Base-by-base conservation (phyloP, 2,797 vertebrate species). In the Gallinago nigripennis region DNA sequence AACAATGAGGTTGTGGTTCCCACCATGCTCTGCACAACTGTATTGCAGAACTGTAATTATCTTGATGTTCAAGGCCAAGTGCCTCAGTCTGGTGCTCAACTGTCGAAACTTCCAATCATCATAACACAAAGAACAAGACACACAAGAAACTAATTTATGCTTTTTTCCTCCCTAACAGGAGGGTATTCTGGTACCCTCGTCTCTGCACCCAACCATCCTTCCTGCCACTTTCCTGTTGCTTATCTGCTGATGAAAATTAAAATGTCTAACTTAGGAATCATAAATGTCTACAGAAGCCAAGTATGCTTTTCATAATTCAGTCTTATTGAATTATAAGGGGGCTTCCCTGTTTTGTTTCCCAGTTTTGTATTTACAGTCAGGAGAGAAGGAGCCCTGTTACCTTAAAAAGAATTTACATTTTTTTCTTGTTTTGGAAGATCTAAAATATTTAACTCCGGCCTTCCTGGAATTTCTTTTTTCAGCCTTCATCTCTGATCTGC, bases 1-100 rank as follows among this genome's bases (percentile, higher is more conserved):
- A 92, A 95, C 80, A 83, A 76, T 91, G 82, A 73, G 77, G 64
- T 11, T 19, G 94, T 64, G 75, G 86, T 90, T 86, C 95, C 96
- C 92, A 82, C 63, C 39, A 81, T 27, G 43, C 83, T 48, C 82
- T 13, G 43, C 82, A 95, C 91, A 75, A 90, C 76, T 81, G 83
- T 64, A 82, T 12, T 30, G 64, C 65, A 66, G 84, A 70, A 82
- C 35, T 85, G 56, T 78, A 82, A 96, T 96, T 88, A 70, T 80
- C 90, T 60, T 50, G 87, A 92, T 48, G 90, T 97, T 95, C 70
- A 77, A 58, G 60, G 83, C 68, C 94, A 92, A 87, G 72, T 66
- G 57, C 54, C 80, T 64, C 88, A 89, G 72, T 66, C 85, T 91
- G 89, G 57, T 35, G 89, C 90, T 95, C 82, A 94, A 80, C 91